Conservation (phyloP, 1,140 invertebrate genomes). For the Anoplophora glabripennis region DNA sequence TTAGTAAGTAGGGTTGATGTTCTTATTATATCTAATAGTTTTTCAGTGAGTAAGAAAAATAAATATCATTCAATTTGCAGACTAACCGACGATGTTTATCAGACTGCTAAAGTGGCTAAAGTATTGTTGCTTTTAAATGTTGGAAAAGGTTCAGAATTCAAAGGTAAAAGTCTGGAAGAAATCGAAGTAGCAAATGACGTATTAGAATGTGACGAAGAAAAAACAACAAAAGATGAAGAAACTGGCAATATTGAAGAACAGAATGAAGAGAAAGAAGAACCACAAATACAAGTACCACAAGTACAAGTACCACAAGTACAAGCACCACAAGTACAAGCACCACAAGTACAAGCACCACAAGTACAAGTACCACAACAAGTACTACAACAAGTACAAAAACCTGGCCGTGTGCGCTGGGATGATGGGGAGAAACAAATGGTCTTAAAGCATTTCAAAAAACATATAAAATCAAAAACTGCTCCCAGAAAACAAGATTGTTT, state of each 20-base stretch:
- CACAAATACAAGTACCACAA: no score
- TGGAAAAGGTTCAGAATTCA: conserved; percentile 19
- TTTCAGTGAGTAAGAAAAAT: background rate
- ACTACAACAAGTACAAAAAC: no score
- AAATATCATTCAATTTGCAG: conserved; percentile 11
- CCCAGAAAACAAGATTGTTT: conserved; percentile 6
- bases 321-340: no score
- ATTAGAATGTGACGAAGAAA: no score
- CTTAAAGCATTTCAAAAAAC: conserved; percentile 2
- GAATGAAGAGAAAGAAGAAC: no score
- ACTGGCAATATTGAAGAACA: no score
- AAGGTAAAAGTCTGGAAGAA: conserved; percentile 23
- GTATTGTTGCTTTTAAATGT: conserved; percentile 27
- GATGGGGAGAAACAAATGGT: background rate
- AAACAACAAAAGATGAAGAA: no score
- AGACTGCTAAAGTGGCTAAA: conserved; percentile 25
- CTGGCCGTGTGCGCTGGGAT: background rate
- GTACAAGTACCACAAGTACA: no score
- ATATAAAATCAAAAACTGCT: background rate
- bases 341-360: no score
- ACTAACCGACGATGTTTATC: conserved; percentile 18
- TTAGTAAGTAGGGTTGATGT: no score
- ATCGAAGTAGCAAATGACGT: conserved; percentile 9
- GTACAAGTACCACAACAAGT: no score
- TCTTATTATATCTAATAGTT: no score